These are phyloP conservation scores for Poecile atricapillus DNA, from an alignment of 2,113 vertebrate genomes.

Conservation along the genomic window DNA sequence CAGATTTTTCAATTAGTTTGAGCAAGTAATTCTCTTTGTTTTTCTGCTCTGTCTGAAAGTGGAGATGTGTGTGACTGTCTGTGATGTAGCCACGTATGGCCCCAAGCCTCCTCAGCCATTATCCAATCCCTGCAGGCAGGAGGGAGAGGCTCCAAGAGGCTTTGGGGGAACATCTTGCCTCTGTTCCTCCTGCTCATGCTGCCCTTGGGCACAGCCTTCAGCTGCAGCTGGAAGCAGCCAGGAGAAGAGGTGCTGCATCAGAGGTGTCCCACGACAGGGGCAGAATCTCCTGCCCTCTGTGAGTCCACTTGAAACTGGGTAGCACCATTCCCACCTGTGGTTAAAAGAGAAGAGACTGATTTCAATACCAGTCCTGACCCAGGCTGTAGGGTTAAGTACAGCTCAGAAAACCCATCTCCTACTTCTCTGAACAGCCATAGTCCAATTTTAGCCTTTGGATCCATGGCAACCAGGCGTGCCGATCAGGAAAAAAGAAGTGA, in stretches of 20 bases:
- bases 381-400: neutral
- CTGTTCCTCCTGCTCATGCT: neutral
- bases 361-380: rapidly evolving
- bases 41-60: neutral
- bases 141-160: neutral
- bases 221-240: neutral
- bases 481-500: neutral
- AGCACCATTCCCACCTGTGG: neutral
- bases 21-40: neutral
- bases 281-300: neutral
- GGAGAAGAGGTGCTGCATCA: neutral
- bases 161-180: neutral
- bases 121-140: neutral
- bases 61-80: neutral
- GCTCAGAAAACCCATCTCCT: neutral
- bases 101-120: rapidly evolving
- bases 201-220: neutral
- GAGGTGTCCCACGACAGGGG: rapidly evolving
- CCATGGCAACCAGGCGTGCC: neutral
- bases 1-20: neutral
- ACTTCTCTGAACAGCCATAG: neutral
- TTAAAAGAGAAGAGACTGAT: neutral
- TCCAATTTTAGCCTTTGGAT: constrained; percentile 18
- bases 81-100: rapidly evolving
- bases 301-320: neutral